These are phyloP conservation scores for Zele albiditarsus DNA, from an alignment of 2,888 invertebrate genomes.

Conservation along the genomic window DNA sequence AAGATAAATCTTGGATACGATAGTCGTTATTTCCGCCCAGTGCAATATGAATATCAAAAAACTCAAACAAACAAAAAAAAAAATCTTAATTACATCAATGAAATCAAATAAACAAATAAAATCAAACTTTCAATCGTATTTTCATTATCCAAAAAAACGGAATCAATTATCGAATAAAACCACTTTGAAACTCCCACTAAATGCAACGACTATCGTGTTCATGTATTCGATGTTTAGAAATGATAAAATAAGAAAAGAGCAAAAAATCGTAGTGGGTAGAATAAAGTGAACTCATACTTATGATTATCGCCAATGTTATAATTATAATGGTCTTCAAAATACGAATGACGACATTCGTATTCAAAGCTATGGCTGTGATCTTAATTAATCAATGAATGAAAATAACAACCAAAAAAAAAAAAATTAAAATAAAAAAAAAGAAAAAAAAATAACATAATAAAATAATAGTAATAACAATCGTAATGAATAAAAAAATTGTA, in stretches of 20 bases:
- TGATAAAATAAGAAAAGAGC: conserved; percentile 42
- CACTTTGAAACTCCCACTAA: too few relatives aligned
- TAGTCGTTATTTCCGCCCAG: conserved; percentile 44
- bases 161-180: too few relatives aligned
- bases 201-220: conserved; percentile 43
- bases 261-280: conserved; percentile 51
- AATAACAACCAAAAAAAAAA: conserved; percentile 34
- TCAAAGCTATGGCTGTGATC: conserved; percentile 73
- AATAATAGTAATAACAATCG: too few relatives aligned
- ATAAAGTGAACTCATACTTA: conserved; percentile 60
- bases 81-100: not conserved
- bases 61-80: not conserved
- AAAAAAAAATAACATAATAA: too few relatives aligned
- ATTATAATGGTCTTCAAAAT: conserved; percentile 68
- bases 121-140: not conserved
- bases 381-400: conserved; percentile 61
- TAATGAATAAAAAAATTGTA: too few relatives aligned
- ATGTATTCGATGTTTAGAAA: conserved; percentile 38
- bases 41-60: conserved; percentile 37
- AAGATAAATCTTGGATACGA: conserved; percentile 48
- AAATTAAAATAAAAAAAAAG: not conserved
- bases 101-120: conserved; percentile 16
- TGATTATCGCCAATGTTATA: conserved; percentile 65
- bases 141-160: not conserved
- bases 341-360: conserved; percentile 70